Conservation (phyloP, 2,113 vertebrate species). For the Myotis davidii region DNA sequence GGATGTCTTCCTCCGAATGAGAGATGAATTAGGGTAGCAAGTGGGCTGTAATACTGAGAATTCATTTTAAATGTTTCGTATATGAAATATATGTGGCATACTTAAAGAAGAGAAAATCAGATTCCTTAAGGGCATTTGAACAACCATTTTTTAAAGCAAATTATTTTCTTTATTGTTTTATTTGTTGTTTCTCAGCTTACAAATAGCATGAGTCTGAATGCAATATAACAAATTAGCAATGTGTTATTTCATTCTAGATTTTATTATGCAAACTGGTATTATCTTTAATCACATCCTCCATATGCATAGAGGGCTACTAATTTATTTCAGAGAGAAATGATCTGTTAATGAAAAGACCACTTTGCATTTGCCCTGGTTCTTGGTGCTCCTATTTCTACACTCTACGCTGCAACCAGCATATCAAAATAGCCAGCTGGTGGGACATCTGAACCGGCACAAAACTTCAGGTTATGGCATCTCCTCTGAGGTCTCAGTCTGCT, state of each 20-base stretch:
- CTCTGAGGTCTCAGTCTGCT: neutral
- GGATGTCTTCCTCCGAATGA: neutral
- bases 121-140: neutral
- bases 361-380: neutral
- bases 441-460: neutral
- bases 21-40: neutral
- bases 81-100: neutral
- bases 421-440: neutral
- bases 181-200: neutral
- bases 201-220: neutral
- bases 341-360: neutral
- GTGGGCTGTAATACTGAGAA: neutral
- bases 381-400: neutral
- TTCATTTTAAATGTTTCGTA: neutral
- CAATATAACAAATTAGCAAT: neutral
- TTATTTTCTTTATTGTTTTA: neutral
- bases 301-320: neutral
- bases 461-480: neutral
- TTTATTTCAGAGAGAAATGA: neutral
- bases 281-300: neutral
- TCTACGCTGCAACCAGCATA: too few species aligned
- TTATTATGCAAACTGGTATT: neutral
- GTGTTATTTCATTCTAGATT: neutral
- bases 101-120: neutral
- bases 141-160: neutral